Evolutionary conservation across 2,797 vertebrate species (phyloP), one percentile per base, ranked within the genome.

Genomic region (Brachyrhaphis roseni): DNA sequence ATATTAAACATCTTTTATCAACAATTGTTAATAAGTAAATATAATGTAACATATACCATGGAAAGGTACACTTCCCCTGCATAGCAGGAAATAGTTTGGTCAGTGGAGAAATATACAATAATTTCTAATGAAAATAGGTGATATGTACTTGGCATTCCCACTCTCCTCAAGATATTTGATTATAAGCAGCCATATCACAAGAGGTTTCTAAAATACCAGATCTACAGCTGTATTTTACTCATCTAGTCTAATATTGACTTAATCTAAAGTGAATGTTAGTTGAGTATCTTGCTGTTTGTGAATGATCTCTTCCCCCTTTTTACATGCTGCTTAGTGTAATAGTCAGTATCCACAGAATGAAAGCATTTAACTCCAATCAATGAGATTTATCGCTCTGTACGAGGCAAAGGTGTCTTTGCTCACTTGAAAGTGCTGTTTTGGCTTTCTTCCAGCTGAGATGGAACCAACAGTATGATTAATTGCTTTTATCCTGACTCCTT

Each of bases 281-380:
- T 78, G 87, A 93, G 91, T 90, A 89, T 87, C 82, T 86, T 77
- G 82, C 88, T 93, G 81, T 94, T 89, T 85, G 85, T 75, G 81
- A 93, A 89, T 93, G 87, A 93, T 89, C 90, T 92, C 90, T 62
- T 68, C 85, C 86, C 90, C 85, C 75, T 88, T 93, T 93, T 93
- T 93, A 92, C 92, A 92, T 84, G 86, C 82, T 71, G 87, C 87
- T 78, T 76, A 80, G 89, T 90, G 92, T 95, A 91, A 94, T 94
- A 90, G 91, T 87, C 87, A 82, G 89, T 91, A 89, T 93, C 88
- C 80, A 92, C 93, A 92, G 92, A 94, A 89, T 91, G 81, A 92
- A 94, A 88, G 92, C 92, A 92, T 96, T 95, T 94, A 95, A 93
- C 86, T 92, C 90, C 91, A 93, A 95, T 95, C 94, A 93, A 85